Base-by-base conservation (phyloP, 2,888 invertebrate genomes). In the Dryobota labecula region DNA sequence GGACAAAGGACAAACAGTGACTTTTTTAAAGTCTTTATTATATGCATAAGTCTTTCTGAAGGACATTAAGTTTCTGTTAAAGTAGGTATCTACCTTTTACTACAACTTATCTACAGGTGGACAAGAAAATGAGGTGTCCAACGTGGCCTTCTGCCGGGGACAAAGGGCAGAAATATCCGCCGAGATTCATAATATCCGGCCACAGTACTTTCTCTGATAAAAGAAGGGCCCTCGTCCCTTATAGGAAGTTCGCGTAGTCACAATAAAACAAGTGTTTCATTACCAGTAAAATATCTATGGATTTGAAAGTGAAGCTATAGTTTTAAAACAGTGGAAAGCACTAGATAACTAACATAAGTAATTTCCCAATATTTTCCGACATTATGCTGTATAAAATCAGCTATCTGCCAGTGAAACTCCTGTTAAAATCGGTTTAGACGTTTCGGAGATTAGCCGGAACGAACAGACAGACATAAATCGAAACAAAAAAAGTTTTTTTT, bases 131-230 rank as follows among this genome's bases (percentile, higher is more conserved):
- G 38, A 75, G 38, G 4, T 13, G 7, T n/a, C n/a, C 33, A 64
- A n/a, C 8, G 64, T 54, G 13, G 33, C n/a, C 49, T 54, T 15
- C 47, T 38, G 24, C 13, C 36, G 20, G 18, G 20, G 8, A 30
- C 30, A 24, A 9, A n/a, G 30, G 18, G 20, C 11, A 47, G 47
- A 73, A 62, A 79, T 74, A 58, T 74, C 76, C 61, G 61, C 27
- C 15, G 20, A 58, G 75, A 41, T 47, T 20, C 36, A 61, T 49
- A 80, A 76, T 76, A 74, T 76, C 76, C 76, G 76, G 56, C 41
- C 8, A 15, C n/a, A n/a, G 20, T 54, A n/a, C n/a, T n/a, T n/a
- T 45, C 13, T 45, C 1, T 54, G 18, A 41, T 47, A 66, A 41
- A 70, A 70, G 33, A n/a, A 18, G 8, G 20, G 20, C 20, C 24